These are phyloP conservation scores for Clarias fuscus DNA, from an alignment of 2,797 vertebrate genomes.

Conservation along the genomic window DNA sequence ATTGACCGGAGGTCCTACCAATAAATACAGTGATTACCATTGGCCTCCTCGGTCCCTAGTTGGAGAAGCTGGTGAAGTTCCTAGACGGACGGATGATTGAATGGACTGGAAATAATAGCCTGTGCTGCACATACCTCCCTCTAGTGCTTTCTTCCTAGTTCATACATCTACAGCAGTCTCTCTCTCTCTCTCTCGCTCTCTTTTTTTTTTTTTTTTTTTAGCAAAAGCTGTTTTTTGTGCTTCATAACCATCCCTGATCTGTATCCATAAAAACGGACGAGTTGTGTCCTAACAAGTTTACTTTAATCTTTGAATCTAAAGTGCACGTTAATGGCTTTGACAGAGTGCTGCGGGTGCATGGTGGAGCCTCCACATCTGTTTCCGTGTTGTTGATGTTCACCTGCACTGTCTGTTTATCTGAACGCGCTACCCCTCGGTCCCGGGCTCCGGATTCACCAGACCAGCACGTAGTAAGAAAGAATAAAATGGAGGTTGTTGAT, in stretches of 20 bases:
- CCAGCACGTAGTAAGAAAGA: not conserved
- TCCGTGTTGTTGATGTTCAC: not conserved
- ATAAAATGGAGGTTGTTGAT: not conserved
- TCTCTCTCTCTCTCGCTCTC: too few species aligned
- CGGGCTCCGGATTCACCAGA: not conserved
- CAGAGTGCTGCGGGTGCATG: not conserved
- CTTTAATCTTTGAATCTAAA: constrained; percentile 7
- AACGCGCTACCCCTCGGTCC: not conserved
- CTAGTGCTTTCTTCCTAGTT: not conserved
- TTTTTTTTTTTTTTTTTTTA: too few species aligned
- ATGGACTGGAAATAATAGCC: not conserved
- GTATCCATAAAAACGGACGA: not conserved
- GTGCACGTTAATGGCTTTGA: not conserved
- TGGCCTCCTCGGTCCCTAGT: too few species aligned
- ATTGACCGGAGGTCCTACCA: too few species aligned
- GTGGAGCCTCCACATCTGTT: not conserved
- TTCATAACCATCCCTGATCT: not conserved
- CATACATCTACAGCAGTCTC: not conserved
- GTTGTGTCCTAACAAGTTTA: not conserved
- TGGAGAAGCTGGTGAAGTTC: too few species aligned
- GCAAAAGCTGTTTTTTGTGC: not conserved
- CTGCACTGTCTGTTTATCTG: not conserved
- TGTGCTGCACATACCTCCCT: not conserved
- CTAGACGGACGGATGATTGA: too few species aligned
- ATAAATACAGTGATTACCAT: too few species aligned